Percentiles rank a stretch among this genome's conserved stretches.
Evolutionary conservation across 2,888 invertebrate genomes (phyloP).

Genomic region (Ectemnius lituratus): DNA sequence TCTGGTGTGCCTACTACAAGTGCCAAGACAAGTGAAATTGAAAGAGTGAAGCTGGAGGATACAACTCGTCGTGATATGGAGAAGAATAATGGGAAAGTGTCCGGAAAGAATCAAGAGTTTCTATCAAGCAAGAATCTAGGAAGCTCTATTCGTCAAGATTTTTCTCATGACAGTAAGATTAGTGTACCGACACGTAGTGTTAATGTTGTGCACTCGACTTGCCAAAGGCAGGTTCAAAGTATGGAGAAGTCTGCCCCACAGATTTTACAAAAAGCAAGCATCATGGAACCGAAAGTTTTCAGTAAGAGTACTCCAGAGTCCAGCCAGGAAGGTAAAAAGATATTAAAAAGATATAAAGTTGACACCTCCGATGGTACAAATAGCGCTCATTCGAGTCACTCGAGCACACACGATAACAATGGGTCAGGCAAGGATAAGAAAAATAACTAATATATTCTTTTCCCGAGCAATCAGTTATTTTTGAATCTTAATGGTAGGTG

Average conservation of each 20-base stretch:
- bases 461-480: slow-evolving; percentile 8
- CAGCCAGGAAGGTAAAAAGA: slow-evolving; percentile 61
- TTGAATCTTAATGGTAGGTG: slow-evolving; percentile 10
- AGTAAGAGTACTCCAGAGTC: slow-evolving; percentile 55
- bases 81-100: neutral
- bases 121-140: neutral
- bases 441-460: slow-evolving; percentile 36
- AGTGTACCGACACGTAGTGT: neutral
- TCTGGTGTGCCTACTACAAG: neutral
- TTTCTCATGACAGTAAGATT: slow-evolving; percentile 6
- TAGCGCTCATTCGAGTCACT: slow-evolving; percentile 11
- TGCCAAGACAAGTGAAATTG: slow-evolving; percentile 13
- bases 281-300: slow-evolving; percentile 47
- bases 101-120: neutral
- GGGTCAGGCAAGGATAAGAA: slow-evolving; percentile 47
- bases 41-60: slow-evolving; percentile 10
- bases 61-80: slow-evolving; percentile 2
- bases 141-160: neutral
- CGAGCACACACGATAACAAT: slow-evolving; percentile 25
- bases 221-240: slow-evolving; percentile 34
- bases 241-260: slow-evolving; percentile 23
- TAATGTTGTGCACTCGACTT: slow-evolving; percentile 8
- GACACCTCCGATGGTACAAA: slow-evolving; percentile 48
- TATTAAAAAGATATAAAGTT: slow-evolving; percentile 63
- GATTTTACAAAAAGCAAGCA: slow-evolving; percentile 32